These are phyloP conservation scores for Drosophila ezoana DNA, from an alignment of 2,888 invertebrate genomes.

Conservation along the genomic window DNA sequence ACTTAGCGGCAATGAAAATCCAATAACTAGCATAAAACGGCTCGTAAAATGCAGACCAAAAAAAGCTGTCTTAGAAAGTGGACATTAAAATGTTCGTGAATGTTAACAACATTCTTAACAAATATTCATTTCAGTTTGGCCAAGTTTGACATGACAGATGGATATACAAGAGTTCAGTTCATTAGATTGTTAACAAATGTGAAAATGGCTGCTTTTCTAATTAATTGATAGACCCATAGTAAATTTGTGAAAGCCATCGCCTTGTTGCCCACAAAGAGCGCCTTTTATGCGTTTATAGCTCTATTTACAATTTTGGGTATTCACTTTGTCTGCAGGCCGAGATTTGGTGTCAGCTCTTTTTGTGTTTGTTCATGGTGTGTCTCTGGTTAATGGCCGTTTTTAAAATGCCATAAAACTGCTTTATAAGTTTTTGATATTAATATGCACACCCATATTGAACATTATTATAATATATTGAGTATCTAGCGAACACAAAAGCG, in stretches of 20 bases:
- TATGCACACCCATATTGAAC: conserved; percentile 80
- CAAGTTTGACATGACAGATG: conserved; percentile 17
- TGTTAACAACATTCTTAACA: conserved; percentile 74
- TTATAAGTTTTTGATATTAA: conserved; percentile 76
- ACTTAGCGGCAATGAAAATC: conserved; percentile 38
- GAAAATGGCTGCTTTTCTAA: conserved; percentile 65
- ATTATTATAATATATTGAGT: conserved; percentile 80
- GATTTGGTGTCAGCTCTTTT: conserved; percentile 60
- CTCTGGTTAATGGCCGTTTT: conserved; percentile 78
- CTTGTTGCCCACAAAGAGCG: conserved; percentile 65
- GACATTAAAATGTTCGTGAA: conserved; percentile 50
- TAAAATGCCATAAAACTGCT: conserved; percentile 80
- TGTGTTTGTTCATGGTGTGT: conserved; percentile 74
- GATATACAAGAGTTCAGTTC: conserved; percentile 10
- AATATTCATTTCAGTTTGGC: conserved; percentile 64
- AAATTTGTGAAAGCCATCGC: conserved; percentile 81
- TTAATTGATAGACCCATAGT: conserved; percentile 76
- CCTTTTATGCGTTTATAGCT: conserved; percentile 78
- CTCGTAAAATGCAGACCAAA: conserved; percentile 52
- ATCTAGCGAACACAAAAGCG: conserved; percentile 72
- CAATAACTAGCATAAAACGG: conserved; percentile 61
- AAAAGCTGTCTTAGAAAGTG: conserved; percentile 63
- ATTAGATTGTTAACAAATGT: conserved; percentile 50
- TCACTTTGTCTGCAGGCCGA: conserved; percentile 24
- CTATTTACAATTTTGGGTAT: conserved; percentile 70